Evolutionary conservation across 2,113 vertebrate species (phyloP), one percentile per base, ranked within the genome.

Genomic region (Colius striatus): DNA sequence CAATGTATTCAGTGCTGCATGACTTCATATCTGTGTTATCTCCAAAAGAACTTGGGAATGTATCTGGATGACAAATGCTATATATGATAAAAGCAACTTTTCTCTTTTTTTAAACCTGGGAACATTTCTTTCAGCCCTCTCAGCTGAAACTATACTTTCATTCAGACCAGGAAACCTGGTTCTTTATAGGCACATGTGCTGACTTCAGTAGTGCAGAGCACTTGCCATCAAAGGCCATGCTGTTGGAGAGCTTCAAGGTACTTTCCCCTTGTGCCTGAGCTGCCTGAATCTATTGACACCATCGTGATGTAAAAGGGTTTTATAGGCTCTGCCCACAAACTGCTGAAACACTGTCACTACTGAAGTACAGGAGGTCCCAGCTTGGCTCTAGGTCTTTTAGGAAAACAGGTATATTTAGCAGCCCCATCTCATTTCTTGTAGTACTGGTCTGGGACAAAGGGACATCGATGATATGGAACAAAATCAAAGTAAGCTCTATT

Each of bases 401-500:
- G 61, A 29, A 75, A 75, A 65, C 5, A 34, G 61, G 22, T 34
- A 34, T 45, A 75, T 88, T 78, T 34, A 92, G 86, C 53, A 94
- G 66, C 54, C 54, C 10, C 25, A 72, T 50, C 68, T 95, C 13
- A 4, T 48, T 75, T 41, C 30, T 74, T 62, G 2, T 7, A 92
- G 45, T 20, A 50, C 83, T 89, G 65, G 62, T 30, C 62, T 94
- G 90, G n/a, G 86, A 90, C 41, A 75, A 61, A 87, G 70, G 36
- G 72, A 87, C 80, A 8, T 5, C n/a, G 77, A 75, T 63, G 89
- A 61, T 45, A 57, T 68, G 2, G 57, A 93, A 71, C 65, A 63
- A 92, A 96, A 95, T 84, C 53, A 86, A 60, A 83, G 45, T 11
- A 57, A 96, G 48, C 61, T 88, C 58, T 77, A 14, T 88, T 94